Conservation (phyloP, 2,888 invertebrate genomes). For the Drosophila neutralis region DNA sequence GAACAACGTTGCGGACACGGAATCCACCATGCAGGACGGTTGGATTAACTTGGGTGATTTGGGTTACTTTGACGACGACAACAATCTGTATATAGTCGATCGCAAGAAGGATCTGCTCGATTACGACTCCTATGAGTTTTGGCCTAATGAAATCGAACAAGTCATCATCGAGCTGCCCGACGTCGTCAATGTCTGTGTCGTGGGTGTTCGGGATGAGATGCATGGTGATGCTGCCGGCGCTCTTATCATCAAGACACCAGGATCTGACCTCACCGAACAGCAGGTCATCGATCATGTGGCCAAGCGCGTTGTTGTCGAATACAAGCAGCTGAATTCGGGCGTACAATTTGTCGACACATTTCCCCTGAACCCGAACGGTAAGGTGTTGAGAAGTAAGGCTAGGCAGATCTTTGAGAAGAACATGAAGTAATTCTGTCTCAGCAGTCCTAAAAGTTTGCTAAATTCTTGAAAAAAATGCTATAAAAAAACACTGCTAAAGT, state of each 20-base stretch:
- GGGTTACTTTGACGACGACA: constrained; percentile 80
- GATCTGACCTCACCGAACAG: constrained; percentile 49
- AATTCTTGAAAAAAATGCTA: background rate
- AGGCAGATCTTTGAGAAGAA: constrained; percentile 40
- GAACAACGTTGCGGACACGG: constrained; percentile 60
- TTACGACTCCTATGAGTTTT: constrained; percentile 71
- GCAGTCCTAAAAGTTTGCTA: background rate
- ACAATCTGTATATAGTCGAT: constrained; percentile 72
- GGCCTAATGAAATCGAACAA: constrained; percentile 77
- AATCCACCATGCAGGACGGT: constrained; percentile 59
- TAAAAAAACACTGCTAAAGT: constrained; percentile 4
- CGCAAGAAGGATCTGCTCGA: constrained; percentile 82
- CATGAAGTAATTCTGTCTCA: constrained; percentile 11
- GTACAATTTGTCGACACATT: constrained; percentile 70
- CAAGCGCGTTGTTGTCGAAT: constrained; percentile 51
- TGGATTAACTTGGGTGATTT: constrained; percentile 82
- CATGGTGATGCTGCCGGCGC: constrained; percentile 77
- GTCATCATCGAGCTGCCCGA: constrained; percentile 70
- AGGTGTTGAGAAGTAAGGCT: constrained; percentile 55
- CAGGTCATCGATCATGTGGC: constrained; percentile 57
- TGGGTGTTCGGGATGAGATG: constrained; percentile 67
- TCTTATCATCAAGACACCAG: constrained; percentile 57
- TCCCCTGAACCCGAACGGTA: constrained; percentile 75
- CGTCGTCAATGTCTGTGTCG: constrained; percentile 75
- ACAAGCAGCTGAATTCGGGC: constrained; percentile 77